Base-by-base conservation (phyloP, 2,113 vertebrate genomes). In the Limnothrissa miodon region DNA sequence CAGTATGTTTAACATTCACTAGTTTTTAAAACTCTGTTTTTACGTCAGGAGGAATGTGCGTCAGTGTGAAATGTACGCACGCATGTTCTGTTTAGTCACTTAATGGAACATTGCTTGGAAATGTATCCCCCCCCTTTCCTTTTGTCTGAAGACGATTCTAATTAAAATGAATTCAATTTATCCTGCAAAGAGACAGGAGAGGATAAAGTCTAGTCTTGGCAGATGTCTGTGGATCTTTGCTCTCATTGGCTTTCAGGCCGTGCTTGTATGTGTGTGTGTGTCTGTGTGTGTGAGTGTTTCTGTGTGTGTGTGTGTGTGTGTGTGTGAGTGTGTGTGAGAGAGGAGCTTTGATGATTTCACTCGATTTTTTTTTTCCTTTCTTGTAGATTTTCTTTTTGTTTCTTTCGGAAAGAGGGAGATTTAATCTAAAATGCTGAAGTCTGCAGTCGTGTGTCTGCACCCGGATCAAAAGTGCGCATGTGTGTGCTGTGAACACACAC, bases 401-500 rank as follows among this genome's bases (percentile, higher is more conserved):
- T 13, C 51, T 42, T 80, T 83, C 80, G 19, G 8, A 59, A 82
- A 51, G 83, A 86, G 78, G 66, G 33, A 86, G 88, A 85, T 87
- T 87, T 87, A 86, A 81, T 81, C 83, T 85, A 79, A 83, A 83
- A 80, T 78, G 80, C 83, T 56, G 39, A 79, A 56, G 39, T 56
- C 78, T 59, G 46, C 48, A 25, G 44, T 62, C n/a, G 25, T 25
- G 59, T 62, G n/a, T 62, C 39, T 25, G 39, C 78, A 44, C 46
- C 45, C 36, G 36, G 80, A 23, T 33, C 33, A 56, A 39, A 53
- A 39, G 80, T 82, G 81, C 46, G 66, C 25, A 46, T 66, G 81
- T 82, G 39, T 82, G 39, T 81, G 39, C 44, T n/a, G 21, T 79
- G 78, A 45, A 25, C 56, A 59, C 56, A 59, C 56, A 53, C 56